A percentile compares a stretch with the other conserved stretches of the same genome.
These are phyloP conservation scores for Mus pahari DNA, from an alignment of 2,113 vertebrate genomes.

Conservation along the genomic window DNA sequence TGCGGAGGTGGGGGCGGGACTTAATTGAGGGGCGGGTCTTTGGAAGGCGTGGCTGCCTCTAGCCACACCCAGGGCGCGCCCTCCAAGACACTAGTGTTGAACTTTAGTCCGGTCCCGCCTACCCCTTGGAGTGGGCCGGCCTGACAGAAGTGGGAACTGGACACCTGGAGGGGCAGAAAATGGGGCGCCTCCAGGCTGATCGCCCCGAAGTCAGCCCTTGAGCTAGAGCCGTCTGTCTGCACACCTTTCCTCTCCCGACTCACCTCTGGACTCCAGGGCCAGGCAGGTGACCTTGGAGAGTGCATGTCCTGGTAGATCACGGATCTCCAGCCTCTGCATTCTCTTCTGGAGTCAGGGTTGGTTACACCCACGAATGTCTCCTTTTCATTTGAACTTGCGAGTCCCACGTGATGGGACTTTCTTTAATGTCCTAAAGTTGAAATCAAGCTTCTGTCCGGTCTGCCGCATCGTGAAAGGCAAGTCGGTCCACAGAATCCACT, in stretches of 20 bases:
- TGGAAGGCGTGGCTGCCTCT: not conserved
- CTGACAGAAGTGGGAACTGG: not conserved
- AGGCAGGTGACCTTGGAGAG: not conserved
- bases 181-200: not conserved
- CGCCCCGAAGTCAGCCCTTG: rapidly evolving
- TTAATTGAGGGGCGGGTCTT: not conserved
- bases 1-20: not conserved
- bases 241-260: not conserved
- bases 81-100: not conserved
- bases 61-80: not conserved
- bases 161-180: not conserved
- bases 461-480: not conserved
- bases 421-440: not conserved
- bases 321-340: not conserved
- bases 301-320: not conserved
- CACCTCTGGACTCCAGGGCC: not conserved
- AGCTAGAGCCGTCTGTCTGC: too few relatives aligned
- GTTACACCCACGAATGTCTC: not conserved
- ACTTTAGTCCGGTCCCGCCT: not conserved
- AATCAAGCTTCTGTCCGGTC: not conserved
- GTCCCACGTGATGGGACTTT: not conserved
- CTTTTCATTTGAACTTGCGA: not conserved
- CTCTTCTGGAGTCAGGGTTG: not conserved
- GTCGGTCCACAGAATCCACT: not conserved
- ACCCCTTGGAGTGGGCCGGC: not conserved